A percentile compares a stretch with the other conserved stretches of the same genome.
Conservation (phyloP, 2,888 invertebrate genomes). For the Pachycephus smyrnensis region DNA sequence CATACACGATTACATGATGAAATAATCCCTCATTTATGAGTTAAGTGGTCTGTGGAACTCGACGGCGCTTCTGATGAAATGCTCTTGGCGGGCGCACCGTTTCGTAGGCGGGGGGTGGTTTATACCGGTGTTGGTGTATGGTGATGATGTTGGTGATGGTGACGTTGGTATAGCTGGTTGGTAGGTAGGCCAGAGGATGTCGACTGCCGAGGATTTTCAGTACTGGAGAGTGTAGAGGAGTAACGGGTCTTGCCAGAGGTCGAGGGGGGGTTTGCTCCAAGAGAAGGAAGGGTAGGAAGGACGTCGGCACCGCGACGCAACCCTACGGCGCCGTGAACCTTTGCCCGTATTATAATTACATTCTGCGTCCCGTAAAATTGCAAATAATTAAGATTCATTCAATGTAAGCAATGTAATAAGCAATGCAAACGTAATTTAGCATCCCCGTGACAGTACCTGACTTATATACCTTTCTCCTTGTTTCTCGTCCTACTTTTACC, state of each 20-base stretch:
- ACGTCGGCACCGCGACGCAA: slow-evolving; percentile 46
- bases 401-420: slow-evolving; percentile 48
- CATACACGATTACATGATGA: slow-evolving; percentile 64
- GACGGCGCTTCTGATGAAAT: slow-evolving; percentile 64
- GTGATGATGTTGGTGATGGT: not conserved
- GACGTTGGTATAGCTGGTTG: not conserved
- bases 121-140: slow-evolving; percentile 22
- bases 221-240: slow-evolving; percentile 20
- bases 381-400: slow-evolving; percentile 62
- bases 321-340: slow-evolving; percentile 49
- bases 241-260: slow-evolving; percentile 9
- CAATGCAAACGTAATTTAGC: slow-evolving; percentile 46
- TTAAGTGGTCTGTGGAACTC: slow-evolving; percentile 65
- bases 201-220: not conserved
- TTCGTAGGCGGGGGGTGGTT: slow-evolving; percentile 42
- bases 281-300: slow-evolving; percentile 47
- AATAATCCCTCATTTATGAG: slow-evolving; percentile 66
- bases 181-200: slow-evolving; percentile 22
- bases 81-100: slow-evolving; percentile 56
- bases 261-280: slow-evolving; percentile 29
- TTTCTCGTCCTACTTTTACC: not conserved
- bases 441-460: slow-evolving; percentile 17
- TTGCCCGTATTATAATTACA: slow-evolving; percentile 61
- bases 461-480: not conserved
- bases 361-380: slow-evolving; percentile 58